Conservation (phyloP, 2,888 invertebrate species). For the Palloptera scutellata region DNA sequence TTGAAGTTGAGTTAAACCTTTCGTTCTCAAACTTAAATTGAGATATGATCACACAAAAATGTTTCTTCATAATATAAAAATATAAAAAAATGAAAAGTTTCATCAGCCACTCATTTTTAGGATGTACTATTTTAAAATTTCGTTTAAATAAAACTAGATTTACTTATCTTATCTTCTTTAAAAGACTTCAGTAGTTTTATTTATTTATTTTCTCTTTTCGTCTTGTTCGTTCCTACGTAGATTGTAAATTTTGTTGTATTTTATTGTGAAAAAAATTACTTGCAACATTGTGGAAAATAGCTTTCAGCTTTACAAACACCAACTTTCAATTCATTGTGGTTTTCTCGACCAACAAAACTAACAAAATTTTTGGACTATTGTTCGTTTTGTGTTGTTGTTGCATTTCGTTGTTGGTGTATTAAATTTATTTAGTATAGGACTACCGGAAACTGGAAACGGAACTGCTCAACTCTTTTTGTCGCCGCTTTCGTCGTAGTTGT, state of each 20-base stretch:
- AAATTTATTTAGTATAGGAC: slow-evolving; percentile 24
- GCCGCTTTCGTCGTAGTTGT: slow-evolving; percentile 3
- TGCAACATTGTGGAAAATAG: slow-evolving; percentile 25
- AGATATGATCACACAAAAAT: too few species aligned
- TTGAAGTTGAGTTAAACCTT: too few species aligned
- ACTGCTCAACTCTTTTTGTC: not conserved
- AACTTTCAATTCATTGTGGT: slow-evolving; percentile 16
- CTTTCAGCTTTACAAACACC: slow-evolving; percentile 19
- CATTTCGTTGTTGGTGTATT: slow-evolving; percentile 18
- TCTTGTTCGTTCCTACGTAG: not conserved
- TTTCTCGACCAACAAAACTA: not conserved
- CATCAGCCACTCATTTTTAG: too few species aligned
- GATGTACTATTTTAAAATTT: too few species aligned
- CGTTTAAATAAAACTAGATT: too few species aligned
- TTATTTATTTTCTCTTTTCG: too few species aligned
- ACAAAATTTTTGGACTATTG: slow-evolving; percentile 24
- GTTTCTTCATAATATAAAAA: too few species aligned
- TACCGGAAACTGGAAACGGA: slow-evolving; percentile 19
- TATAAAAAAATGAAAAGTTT: too few species aligned
- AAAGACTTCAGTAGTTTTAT: too few species aligned
- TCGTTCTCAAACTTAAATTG: too few species aligned
- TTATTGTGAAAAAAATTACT: slow-evolving; percentile 8
- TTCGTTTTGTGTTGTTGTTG: slow-evolving; percentile 13
- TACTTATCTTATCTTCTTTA: too few species aligned
- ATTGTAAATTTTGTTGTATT: not conserved